A percentile compares a stretch with the other conserved stretches of the same genome.
These are phyloP conservation scores for Atrichornis clamosus DNA, from an alignment of 2,113 vertebrate species.

Conservation along the genomic window DNA sequence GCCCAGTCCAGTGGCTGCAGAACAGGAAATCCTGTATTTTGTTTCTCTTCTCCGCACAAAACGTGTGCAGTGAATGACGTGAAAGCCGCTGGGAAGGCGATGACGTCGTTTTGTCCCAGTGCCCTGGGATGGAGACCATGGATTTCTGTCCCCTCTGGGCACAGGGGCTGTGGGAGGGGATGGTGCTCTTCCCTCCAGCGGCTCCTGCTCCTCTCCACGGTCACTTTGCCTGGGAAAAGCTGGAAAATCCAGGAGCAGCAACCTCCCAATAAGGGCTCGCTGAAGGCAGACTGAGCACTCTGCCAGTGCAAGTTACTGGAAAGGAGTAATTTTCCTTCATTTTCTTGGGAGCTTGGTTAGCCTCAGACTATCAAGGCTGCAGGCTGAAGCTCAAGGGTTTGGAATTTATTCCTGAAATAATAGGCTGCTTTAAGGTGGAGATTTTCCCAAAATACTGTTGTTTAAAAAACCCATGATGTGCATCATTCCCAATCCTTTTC, in stretches of 20 bases:
- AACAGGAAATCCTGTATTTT: constrained; percentile 62
- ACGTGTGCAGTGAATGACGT: background rate
- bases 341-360: constrained; percentile 10
- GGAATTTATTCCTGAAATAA: background rate
- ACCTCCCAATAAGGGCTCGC: background rate
- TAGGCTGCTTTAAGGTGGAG: background rate
- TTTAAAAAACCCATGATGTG: background rate
- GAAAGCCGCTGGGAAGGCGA: background rate
- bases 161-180: background rate
- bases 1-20: background rate
- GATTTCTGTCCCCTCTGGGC: background rate
- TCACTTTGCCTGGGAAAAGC: background rate
- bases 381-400: background rate
- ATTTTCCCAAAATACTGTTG: background rate
- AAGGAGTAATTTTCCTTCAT: constrained; percentile 19
- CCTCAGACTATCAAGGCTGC: background rate
- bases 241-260: background rate
- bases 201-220: background rate
- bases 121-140: rapidly evolving
- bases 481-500: background rate
- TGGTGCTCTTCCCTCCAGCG: background rate
- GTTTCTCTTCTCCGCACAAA: background rate
- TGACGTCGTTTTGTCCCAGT: background rate
- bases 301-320: background rate
- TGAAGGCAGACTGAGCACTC: background rate